Conservation (phyloP, 2,113 vertebrate genomes). For the Misgurnus anguillicaudatus region DNA sequence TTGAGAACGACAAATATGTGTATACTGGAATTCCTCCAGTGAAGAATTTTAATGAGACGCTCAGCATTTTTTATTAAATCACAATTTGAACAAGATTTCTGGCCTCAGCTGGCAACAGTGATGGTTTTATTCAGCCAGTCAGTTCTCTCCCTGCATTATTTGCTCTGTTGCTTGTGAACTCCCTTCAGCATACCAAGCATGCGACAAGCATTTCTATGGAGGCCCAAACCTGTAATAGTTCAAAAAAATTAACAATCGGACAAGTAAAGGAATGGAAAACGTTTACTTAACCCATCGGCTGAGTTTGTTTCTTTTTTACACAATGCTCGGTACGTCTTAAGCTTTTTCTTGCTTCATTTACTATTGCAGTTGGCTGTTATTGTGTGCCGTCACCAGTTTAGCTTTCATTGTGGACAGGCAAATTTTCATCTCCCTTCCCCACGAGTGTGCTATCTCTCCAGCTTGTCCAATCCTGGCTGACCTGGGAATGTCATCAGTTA, state of each 20-base stretch:
- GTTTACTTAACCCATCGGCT: no score
- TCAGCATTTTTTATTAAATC: not conserved
- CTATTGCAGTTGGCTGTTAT: not conserved
- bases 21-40: constrained; percentile 4
- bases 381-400: not conserved
- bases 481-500: constrained; percentile 16
- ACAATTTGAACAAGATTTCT: not conserved
- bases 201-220: no score
- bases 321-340: not conserved
- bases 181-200: not conserved
- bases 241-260: no score
- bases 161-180: not conserved
- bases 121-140: constrained; percentile 10
- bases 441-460: not conserved
- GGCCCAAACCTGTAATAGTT: no score
- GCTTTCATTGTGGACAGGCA: not conserved
- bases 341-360: not conserved
- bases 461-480: not conserved
- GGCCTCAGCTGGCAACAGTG: constrained; percentile 4
- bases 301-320: not conserved
- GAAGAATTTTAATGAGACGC: not conserved
- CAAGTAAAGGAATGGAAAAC: no score
- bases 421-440: not conserved
- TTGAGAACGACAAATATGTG: not conserved
- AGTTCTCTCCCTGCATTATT: constrained; percentile 7